Evolutionary conservation across 64 coral and sea anemone genomes (phyloP).

Genomic region (Stichodactyla helianthus): DNA sequence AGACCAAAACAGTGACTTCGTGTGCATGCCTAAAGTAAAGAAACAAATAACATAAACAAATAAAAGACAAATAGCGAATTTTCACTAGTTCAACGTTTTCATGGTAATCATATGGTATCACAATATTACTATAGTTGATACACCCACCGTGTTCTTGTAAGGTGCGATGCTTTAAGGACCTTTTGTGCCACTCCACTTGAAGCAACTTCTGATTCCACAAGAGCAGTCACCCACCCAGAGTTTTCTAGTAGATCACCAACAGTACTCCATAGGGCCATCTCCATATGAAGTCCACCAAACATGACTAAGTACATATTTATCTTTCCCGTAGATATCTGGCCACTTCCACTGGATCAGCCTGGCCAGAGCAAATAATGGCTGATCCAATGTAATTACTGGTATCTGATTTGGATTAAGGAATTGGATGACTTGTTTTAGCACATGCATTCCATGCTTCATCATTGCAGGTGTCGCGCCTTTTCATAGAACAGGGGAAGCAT

Average conservation of each 20-base stretch:
- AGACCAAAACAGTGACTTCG: slow-evolving; percentile 41
- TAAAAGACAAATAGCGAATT: background rate
- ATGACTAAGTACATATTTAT: slow-evolving; percentile 31
- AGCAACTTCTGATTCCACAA: slow-evolving; percentile 32
- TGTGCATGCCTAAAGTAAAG: slow-evolving; percentile 37
- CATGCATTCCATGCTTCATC: slow-evolving; percentile 45
- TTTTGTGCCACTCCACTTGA: slow-evolving; percentile 13
- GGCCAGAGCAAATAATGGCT: slow-evolving; percentile 39
- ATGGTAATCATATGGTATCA: no score
- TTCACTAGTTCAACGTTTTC: background rate
- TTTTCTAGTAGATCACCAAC: slow-evolving; percentile 19
- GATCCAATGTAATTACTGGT: slow-evolving; percentile 37
- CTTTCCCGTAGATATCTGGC: slow-evolving; percentile 45
- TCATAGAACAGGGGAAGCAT: slow-evolving; percentile 47
- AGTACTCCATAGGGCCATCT: slow-evolving; percentile 45
- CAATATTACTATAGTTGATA: no score
- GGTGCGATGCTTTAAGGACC: slow-evolving; percentile 36
- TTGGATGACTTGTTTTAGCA: background rate
- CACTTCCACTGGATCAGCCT: slow-evolving; percentile 40
- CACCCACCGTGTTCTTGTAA: slow-evolving; percentile 17
- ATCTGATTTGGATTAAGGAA: slow-evolving; percentile 42
- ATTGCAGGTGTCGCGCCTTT: slow-evolving; percentile 42
- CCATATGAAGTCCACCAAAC: slow-evolving; percentile 36
- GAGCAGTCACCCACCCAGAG: slow-evolving; percentile 8
- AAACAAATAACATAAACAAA: background rate